Percentiles rank a stretch among this genome's conserved stretches.
Evolutionary conservation across 2,797 vertebrate species (phyloP).

Genomic region (Anguilla pacifica): DNA sequence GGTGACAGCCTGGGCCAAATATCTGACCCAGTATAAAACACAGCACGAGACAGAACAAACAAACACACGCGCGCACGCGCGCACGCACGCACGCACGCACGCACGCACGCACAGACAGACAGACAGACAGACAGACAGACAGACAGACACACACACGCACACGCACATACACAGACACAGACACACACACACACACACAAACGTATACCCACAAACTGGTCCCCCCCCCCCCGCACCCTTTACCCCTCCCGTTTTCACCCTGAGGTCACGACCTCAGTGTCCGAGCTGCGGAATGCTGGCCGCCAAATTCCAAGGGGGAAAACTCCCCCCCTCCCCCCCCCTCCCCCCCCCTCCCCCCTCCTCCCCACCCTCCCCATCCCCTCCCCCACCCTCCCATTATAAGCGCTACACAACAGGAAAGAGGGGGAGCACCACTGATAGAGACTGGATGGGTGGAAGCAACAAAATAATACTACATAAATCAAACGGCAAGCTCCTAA

Average conservation of each 20-base stretch:
- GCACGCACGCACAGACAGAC: too few relatives aligned
- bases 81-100: too few relatives aligned
- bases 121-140: background rate
- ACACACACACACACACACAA: conserved; percentile 5
- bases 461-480: background rate
- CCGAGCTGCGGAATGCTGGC: conserved; percentile 39
- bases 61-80: too few relatives aligned
- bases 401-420: background rate
- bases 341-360: background rate
- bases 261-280: conserved; percentile 41
- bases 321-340: background rate
- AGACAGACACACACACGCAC: background rate
- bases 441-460: background rate
- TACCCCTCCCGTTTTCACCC: conserved; percentile 20
- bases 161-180: background rate
- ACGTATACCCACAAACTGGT: conserved; percentile 1
- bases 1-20: background rate
- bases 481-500: background rate
- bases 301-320: conserved; percentile 38
- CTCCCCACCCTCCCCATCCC: background rate
- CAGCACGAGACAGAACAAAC: background rate
- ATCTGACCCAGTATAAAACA: background rate
- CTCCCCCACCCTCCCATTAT: background rate
- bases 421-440: background rate
- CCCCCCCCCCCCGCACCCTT: background rate